Evolutionary conservation across 2,888 invertebrate genomes (phyloP).

Genomic region (Sabatieria punctata): DNA sequence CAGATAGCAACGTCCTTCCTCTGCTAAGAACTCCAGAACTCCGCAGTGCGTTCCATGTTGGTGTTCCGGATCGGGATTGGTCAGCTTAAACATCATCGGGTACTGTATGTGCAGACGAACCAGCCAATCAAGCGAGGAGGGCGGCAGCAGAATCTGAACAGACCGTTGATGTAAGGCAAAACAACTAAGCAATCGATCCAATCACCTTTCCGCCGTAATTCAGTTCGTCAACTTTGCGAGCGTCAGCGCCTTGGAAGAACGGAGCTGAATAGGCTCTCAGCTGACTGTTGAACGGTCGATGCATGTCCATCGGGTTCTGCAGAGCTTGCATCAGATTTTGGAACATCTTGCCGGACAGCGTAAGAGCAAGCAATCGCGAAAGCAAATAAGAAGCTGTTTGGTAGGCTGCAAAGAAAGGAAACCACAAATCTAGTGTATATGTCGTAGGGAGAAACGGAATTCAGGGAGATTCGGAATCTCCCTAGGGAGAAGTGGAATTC

Average conservation of each 20-base stretch:
- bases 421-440: too few relatives aligned
- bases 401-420: too few relatives aligned
- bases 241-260: conserved; percentile 18
- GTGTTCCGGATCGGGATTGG: conserved; percentile 61
- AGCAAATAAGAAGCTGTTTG: too few relatives aligned
- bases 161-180: too few relatives aligned
- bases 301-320: neutral
- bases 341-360: conserved; percentile 1
- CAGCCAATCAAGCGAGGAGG: conserved; percentile 62
- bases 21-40: conserved; percentile 93
- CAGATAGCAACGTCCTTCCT: conserved; percentile 89
- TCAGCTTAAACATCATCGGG: conserved; percentile 93
- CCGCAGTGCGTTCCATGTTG: conserved; percentile 70
- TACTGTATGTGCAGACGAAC: conserved; percentile 80
- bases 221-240: conserved; percentile 19
- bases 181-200: neutral
- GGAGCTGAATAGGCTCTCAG: conserved; percentile 18
- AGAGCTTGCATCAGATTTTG: neutral
- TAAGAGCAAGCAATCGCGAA: too few relatives aligned
- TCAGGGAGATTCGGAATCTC: too few relatives aligned
- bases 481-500: too few relatives aligned
- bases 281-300: conserved; percentile 10
- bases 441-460: too few relatives aligned
- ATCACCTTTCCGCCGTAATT: conserved; percentile 25
- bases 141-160: conserved; percentile 99